phyloP scores from a whole-genome alignment of 2,113 vertebrate species.

The Lathamus discolor region DNA sequence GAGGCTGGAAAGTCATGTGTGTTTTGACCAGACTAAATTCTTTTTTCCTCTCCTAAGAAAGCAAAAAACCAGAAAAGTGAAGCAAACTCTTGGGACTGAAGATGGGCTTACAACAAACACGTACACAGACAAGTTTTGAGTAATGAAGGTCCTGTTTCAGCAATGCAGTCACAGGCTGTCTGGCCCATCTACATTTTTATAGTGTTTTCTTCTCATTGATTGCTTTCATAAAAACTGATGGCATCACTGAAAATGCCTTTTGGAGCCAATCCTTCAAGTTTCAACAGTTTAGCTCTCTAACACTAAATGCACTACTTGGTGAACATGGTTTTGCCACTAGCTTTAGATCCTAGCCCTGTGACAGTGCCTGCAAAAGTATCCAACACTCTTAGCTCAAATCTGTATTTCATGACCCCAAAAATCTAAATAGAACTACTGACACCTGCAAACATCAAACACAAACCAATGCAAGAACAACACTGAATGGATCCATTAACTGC shows the following conservation, averaged over 20 bases:
- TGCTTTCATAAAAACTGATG: background rate
- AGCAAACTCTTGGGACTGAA: background rate
- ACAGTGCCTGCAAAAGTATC: background rate
- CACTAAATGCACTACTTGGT: too few species aligned
- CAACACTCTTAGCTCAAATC: background rate
- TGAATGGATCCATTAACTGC: background rate
- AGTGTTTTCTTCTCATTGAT: background rate
- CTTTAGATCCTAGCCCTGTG: background rate
- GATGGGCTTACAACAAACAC: background rate
- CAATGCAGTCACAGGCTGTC: background rate
- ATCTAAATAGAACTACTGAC: background rate
- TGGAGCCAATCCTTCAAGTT: background rate
- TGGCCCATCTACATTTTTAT: background rate
- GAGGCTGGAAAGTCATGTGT: background rate
- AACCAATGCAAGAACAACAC: background rate
- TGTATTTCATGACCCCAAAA: background rate
- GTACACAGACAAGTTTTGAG: background rate
- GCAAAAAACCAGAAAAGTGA: background rate
- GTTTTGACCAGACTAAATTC: background rate
- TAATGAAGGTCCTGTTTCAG: background rate
- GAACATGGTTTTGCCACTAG: background rate
- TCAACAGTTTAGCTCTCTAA: background rate
- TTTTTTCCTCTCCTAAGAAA: background rate
- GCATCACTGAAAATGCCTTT: background rate
- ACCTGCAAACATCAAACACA: background rate